A percentile compares a stretch with the other conserved stretches of the same genome.
Conservation (phyloP, 2,888 invertebrate species). For the Melanophora roralis region DNA sequence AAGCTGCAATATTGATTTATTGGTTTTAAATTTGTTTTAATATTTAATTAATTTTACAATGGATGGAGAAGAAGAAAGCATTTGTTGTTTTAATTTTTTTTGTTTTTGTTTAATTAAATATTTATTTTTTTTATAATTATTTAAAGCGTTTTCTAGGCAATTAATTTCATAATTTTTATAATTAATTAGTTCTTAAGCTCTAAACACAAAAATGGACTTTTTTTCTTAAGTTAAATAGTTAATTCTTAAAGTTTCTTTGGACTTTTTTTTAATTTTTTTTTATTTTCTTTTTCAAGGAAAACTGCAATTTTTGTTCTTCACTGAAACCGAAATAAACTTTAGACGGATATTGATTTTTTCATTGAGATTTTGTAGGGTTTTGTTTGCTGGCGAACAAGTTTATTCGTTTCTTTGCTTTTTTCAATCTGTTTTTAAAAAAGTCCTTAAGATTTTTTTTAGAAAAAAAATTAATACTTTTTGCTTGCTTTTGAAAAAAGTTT, state of each 20-base stretch:
- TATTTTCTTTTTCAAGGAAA: slow-evolving; percentile 10
- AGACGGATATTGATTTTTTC: slow-evolving; percentile 77
- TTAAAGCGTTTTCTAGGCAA: slow-evolving; percentile 52
- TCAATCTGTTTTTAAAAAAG: background rate
- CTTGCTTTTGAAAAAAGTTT: background rate
- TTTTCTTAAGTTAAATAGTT: slow-evolving; percentile 38
- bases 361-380: slow-evolving; percentile 48
- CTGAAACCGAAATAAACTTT: slow-evolving; percentile 77
- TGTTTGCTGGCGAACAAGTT: background rate
- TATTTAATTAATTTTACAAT: slow-evolving; percentile 64
- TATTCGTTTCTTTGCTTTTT: slow-evolving; percentile 11
- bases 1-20: slow-evolving; percentile 35
- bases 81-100: slow-evolving; percentile 52
- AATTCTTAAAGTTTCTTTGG: slow-evolving; percentile 28
- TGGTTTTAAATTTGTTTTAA: slow-evolving; percentile 11
- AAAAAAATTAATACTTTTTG: background rate
- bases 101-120: too few species aligned
- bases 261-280: background rate
- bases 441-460: background rate
- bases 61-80: slow-evolving; percentile 68
- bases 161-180: slow-evolving; percentile 29
- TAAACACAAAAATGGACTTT: slow-evolving; percentile 71
- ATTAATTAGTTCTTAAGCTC: slow-evolving; percentile 62
- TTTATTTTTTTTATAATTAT: slow-evolving; percentile 29
- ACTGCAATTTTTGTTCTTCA: slow-evolving; percentile 30